phyloP scores from a whole-genome alignment of 2,888 invertebrate species.

The Dryadula phaetusa region DNA sequence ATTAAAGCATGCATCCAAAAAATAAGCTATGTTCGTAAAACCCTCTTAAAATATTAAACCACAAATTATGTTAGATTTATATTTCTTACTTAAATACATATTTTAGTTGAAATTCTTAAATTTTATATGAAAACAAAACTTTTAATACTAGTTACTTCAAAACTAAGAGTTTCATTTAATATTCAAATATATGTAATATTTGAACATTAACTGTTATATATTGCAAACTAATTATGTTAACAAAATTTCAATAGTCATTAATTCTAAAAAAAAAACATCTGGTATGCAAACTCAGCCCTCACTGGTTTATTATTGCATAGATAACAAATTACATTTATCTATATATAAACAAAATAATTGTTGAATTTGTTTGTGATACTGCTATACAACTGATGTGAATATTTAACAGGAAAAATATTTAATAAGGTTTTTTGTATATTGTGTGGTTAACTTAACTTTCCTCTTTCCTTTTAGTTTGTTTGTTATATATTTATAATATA shows the following conservation, averaged over 20 bases:
- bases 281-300: not conserved
- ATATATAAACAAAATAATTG: not conserved
- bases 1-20: too few relatives aligned
- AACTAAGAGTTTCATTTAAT: too few relatives aligned
- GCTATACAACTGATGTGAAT: not conserved
- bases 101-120: too few relatives aligned
- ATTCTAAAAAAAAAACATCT: not conserved
- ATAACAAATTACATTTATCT: not conserved
- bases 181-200: too few relatives aligned
- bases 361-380: not conserved
- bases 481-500: too few relatives aligned
- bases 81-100: too few relatives aligned
- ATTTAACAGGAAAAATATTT: not conserved
- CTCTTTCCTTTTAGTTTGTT: not conserved
- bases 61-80: too few relatives aligned
- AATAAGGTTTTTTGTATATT: not conserved
- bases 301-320: not conserved
- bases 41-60: too few relatives aligned
- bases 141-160: too few relatives aligned
- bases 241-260: not conserved
- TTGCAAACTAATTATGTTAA: not conserved
- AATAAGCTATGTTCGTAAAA: too few relatives aligned
- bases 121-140: too few relatives aligned
- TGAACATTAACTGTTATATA: too few relatives aligned
- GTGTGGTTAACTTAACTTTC: not conserved